A percentile compares a stretch with the other conserved stretches of the same genome.
Evolutionary conservation across 2,888 invertebrate genomes (phyloP).

Genomic region (Nomada ruficornis): DNA sequence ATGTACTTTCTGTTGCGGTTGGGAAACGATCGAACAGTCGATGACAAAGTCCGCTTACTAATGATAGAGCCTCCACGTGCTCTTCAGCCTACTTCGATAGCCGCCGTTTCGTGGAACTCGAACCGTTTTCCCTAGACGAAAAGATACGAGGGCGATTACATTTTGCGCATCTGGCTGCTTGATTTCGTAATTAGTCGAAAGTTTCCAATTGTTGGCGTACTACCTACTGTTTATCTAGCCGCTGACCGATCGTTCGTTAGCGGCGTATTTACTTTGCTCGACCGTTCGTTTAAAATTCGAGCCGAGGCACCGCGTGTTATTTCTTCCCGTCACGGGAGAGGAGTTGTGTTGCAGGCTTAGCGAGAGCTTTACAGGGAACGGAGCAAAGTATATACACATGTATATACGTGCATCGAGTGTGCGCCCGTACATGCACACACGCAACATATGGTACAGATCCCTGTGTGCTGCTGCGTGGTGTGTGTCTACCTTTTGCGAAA

Average conservation of each 20-base stretch:
- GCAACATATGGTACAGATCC: background rate
- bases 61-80: constrained; percentile 6
- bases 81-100: background rate
- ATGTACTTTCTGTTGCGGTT: background rate
- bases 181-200: constrained; percentile 6
- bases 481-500: constrained; percentile 21
- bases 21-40: constrained; percentile 27
- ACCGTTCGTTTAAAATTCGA: constrained; percentile 34
- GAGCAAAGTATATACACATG: background rate
- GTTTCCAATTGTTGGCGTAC: background rate
- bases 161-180: background rate
- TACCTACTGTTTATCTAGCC: background rate
- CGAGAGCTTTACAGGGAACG: constrained; percentile 12
- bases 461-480: background rate
- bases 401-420: background rate
- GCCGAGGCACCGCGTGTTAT: constrained; percentile 18
- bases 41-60: background rate
- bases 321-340: constrained; percentile 18
- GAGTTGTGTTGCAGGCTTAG: background rate
- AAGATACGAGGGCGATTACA: background rate
- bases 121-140: background rate
- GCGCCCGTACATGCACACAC: too few relatives aligned
- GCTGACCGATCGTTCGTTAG: background rate
- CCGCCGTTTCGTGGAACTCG: background rate
- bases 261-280: constrained; percentile 25